Evolutionary conservation across 2,113 vertebrate genomes (phyloP), one percentile per base, ranked within the genome.

Genomic region (Bubo blakistoni): DNA sequence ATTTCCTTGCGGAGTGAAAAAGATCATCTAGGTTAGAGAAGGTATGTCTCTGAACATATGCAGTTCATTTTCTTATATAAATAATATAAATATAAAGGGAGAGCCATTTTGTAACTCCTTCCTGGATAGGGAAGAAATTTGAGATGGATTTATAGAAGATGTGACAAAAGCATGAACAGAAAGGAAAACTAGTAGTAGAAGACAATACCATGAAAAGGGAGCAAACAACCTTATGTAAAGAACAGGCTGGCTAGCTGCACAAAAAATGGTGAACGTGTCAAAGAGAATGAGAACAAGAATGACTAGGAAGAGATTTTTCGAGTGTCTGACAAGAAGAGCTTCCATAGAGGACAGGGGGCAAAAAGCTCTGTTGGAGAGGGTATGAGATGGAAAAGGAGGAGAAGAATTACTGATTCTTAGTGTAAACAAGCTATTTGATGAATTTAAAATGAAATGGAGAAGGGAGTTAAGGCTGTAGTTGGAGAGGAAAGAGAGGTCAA

Each of bases 361-460:
- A 76, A 87, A 93, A 52, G 51, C 32, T 90, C 11, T 74, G 24
- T 36, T 90, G 76, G 42, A 73, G 40, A 83, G 16, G 22, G 16
- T 61, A 67, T 36, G 24, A 7, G 16, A 38, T 69, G 44, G 86
- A 89, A 87, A 92, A 20, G 4, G 26, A 90, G 44, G 25, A 74
- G 36, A 78, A 74, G 36, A 78, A 86, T 80, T 88, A 77, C 52
- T 1, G 2, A 59, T 74, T 91, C 42, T 83, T 46, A 59, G n/a
- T 90, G 85, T 71, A 66, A 90, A 88, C 22, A 78, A 63, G 29
- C 2, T 82, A 67, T 81, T 52, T 93, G 82, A 83, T 88, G 42
- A 93, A 83, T 90, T 94, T 86, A 67, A 83, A 87, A 74, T 71
- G 16, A 97, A 92, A 93, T 12, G n/a, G 74, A 88, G 55, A 62